Conservation (phyloP, 1,140 invertebrate species). For the Zaprionus ghesquierei region DNA sequence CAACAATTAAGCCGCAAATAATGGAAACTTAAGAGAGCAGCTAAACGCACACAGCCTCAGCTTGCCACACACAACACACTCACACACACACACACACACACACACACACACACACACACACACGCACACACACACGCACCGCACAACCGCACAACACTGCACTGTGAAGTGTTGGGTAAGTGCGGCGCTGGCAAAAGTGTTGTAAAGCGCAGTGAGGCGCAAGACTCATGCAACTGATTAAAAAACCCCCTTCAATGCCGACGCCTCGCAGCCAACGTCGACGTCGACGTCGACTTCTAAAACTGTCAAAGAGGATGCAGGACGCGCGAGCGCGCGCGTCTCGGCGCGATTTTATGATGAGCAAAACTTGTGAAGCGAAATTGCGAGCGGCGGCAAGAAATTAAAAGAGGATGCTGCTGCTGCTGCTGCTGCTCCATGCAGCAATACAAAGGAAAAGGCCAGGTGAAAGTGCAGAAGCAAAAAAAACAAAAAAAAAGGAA, state of each 20-base stretch:
- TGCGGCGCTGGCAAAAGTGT: conserved; percentile 42
- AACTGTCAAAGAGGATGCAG: conserved; percentile 66
- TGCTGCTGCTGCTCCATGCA: not conserved
- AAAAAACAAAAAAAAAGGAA: not conserved
- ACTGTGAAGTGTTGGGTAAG: conserved; percentile 11
- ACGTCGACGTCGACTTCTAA: conserved; percentile 51
- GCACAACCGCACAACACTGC: not conserved
- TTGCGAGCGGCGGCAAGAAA: conserved; percentile 60
- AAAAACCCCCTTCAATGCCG: conserved; percentile 38
- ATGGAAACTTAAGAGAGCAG: conserved; percentile 1
- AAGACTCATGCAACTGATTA: conserved; percentile 72
- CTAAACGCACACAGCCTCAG: conserved; percentile 1
- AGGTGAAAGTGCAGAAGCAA: conserved; percentile 59
- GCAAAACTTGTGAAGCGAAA: conserved; percentile 71
- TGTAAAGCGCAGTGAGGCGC: conserved; percentile 60
- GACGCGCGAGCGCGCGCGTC: not conserved
- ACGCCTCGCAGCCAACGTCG: not conserved
- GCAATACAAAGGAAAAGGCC: conserved; percentile 20
- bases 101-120: not conserved
- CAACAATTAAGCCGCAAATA: conserved; percentile 24
- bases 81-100: not conserved
- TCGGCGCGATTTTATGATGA: conserved; percentile 66
- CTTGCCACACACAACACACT: not conserved
- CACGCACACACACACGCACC: not conserved
- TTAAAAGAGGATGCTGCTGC: conserved; percentile 64